Conservation (phyloP, 2,888 invertebrate genomes). For the Protonemura montana region DNA sequence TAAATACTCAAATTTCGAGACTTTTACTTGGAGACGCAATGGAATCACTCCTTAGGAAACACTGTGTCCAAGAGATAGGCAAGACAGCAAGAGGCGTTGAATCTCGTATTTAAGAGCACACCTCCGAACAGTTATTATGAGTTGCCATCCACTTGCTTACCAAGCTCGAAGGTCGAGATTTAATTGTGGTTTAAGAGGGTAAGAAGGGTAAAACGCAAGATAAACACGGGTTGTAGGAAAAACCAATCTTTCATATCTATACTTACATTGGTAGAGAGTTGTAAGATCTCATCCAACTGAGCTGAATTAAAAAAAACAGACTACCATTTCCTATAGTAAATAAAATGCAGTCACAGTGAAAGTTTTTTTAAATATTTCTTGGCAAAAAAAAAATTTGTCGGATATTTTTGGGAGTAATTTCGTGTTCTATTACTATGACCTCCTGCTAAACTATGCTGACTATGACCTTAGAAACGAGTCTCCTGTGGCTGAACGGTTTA, state of each 20-base stretch:
- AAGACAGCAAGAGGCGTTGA: background rate
- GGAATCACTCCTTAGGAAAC: background rate
- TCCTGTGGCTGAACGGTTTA: no score
- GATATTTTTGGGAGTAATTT: no score
- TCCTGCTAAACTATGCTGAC: no score
- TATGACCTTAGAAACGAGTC: no score
- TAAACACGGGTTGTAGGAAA: background rate
- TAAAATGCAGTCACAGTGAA: no score
- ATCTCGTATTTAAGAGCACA: background rate
- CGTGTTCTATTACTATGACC: no score
- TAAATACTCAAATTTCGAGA: background rate
- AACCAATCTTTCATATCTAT: background rate
- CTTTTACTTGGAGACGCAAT: background rate
- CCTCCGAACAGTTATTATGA: no score
- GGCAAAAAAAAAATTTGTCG: no score
- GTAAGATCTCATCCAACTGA: background rate
- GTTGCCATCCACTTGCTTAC: background rate
- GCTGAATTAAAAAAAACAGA: background rate
- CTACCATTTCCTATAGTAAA: background rate
- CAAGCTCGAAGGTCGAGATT: background rate
- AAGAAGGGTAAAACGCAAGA: background rate
- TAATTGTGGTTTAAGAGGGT: background rate
- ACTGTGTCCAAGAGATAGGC: background rate
- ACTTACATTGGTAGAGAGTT: background rate
- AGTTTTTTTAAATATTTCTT: background rate